Base-by-base conservation (phyloP, 2,888 invertebrate genomes). In the Frankliniella fusca region DNA sequence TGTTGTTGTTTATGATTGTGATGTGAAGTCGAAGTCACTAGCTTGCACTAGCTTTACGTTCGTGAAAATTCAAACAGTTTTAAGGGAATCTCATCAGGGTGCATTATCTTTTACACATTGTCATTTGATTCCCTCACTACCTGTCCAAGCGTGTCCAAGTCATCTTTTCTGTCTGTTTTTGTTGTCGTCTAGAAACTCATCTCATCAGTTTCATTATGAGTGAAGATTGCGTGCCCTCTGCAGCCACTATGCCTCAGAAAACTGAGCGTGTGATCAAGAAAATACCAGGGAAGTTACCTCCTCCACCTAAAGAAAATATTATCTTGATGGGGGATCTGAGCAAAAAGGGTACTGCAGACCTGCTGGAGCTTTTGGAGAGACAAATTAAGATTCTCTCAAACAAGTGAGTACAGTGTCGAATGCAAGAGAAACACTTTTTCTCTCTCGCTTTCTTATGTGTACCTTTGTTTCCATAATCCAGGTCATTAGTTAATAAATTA, bases 371-470 rank as follows among this genome's bases (percentile, higher is more conserved):
- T 54, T 87, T 90, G 81, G 89, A 90, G 81, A 89, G 92, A 79
- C 92, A 92, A 86, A 85, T 89, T 79, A 91, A 91, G 86, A 87
- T 92, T 61, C 86, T 92, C 50, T 83, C 84, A 5, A 89, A 89
- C 84, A 88, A 87, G 89, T 89, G 86, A 83, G 87, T 86, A 83
- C 48, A 81, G 18, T 15, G 48, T 81, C 20, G 9, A 11, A 81
- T 48, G 20, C 87, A 92, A 50, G 50, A 83, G 84, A 5, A 88
- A 89, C 83, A 88, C 86, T 89, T 89, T 11, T 81, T 80, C 48
- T 54, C 27, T 28, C 27, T 79, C 70, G 18, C 23, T 23, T n/a
- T 48, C 3, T 48, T 27, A 23, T 54, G 15, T 27, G 54, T 28
- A 38, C 12, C 49, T 81, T 61, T 84, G 11, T 50, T 82, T 81